A percentile compares a stretch with the other conserved stretches of the same genome.
phyloP scores from a whole-genome alignment of 2,888 invertebrate species.

The Sericinus montela region DNA sequence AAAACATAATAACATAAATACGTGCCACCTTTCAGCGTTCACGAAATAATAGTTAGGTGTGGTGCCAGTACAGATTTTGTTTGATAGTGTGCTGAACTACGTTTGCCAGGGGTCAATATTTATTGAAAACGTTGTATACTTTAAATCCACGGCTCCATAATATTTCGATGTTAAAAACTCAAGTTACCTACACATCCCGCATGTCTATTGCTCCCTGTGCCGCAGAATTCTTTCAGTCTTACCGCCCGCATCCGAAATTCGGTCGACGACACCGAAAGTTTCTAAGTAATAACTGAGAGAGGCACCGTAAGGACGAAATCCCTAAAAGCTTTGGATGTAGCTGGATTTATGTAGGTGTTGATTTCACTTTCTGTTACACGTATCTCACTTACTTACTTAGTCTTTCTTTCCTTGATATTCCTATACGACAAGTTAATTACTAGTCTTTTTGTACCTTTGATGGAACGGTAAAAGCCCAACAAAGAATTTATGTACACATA shows the following conservation, averaged over 20 bases:
- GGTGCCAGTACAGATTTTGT: too few species aligned
- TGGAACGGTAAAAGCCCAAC: too few species aligned
- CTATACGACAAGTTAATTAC: too few species aligned
- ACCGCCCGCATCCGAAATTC: neutral
- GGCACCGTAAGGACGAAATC: neutral
- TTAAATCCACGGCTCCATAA: neutral
- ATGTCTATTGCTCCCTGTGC: neutral
- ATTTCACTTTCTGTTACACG: constrained; percentile 2
- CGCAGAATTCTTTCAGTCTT: neutral
- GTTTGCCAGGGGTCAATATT: too few species aligned
- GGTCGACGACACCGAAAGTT: constrained; percentile 1
- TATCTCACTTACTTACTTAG: neutral
- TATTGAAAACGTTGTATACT: too few species aligned
- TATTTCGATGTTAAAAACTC: neutral
- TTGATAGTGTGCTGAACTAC: too few species aligned
- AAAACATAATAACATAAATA: too few species aligned
- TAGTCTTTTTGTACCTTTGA: too few species aligned
- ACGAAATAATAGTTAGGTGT: too few species aligned
- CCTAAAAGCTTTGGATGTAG: constrained; percentile 7
- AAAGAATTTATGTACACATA: too few species aligned
- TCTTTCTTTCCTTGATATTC: neutral
- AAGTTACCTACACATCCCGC: neutral
- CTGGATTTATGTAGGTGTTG: constrained; percentile 4
- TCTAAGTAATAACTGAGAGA: neutral
- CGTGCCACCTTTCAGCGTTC: too few species aligned